phyloP scores from a whole-genome alignment of 1,140 invertebrate genomes.

The Pachypeltis micranthus region DNA sequence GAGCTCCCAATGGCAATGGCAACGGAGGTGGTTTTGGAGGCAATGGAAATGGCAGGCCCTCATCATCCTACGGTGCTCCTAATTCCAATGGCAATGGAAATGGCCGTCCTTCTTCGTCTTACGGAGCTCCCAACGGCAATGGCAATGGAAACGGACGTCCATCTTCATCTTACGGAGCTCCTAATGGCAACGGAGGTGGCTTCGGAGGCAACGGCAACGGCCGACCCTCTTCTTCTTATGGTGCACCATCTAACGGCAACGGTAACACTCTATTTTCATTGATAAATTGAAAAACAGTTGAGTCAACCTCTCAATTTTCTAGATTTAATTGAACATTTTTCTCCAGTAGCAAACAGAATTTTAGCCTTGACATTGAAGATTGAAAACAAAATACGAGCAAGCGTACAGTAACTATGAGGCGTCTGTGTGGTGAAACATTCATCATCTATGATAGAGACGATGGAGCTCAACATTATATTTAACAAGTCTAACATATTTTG shows the following conservation, averaged over 20 bases:
- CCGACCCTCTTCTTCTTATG: neutral
- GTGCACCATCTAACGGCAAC: neutral
- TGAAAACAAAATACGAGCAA: too few relatives aligned
- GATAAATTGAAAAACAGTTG: too few relatives aligned
- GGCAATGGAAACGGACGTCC: neutral
- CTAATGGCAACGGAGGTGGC: neutral
- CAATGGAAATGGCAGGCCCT: neutral
- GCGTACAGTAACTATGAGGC: too few relatives aligned
- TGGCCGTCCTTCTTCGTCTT: neutral
- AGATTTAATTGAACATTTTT: too few relatives aligned
- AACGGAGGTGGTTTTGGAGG: neutral
- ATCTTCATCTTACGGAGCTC: constrained; percentile 10
- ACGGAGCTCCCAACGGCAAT: constrained; percentile 10
- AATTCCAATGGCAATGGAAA: neutral
- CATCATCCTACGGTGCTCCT: neutral
- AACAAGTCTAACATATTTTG: too few relatives aligned
- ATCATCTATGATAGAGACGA: too few relatives aligned
- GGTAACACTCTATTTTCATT: too few relatives aligned
- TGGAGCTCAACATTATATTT: too few relatives aligned
- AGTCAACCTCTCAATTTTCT: too few relatives aligned
- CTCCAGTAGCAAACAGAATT: too few relatives aligned
- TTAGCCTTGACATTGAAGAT: too few relatives aligned
- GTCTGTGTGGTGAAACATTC: too few relatives aligned
- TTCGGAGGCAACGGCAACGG: neutral
- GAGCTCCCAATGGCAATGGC: constrained; percentile 6